These are phyloP conservation scores for Xylocopa sonorina DNA, from an alignment of 1,140 invertebrate species.

Conservation along the genomic window DNA sequence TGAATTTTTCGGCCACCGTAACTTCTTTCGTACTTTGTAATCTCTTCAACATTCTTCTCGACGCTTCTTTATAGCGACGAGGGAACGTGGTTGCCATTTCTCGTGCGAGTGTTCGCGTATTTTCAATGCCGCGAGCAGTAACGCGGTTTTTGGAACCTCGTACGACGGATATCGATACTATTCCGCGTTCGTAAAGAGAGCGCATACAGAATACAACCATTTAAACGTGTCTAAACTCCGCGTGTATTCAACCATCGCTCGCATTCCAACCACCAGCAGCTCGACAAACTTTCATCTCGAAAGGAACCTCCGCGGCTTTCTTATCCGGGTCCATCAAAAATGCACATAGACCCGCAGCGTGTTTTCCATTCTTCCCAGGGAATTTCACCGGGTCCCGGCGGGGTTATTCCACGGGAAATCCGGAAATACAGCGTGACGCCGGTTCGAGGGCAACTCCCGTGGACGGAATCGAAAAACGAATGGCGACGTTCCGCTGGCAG, in stretches of 20 bases:
- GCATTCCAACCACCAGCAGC: background rate
- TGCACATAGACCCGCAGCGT: slow-evolving; percentile 5
- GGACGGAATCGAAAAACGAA: slow-evolving; percentile 41
- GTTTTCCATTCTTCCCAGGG: slow-evolving; percentile 2
- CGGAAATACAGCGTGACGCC: background rate
- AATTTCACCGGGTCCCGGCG: slow-evolving; percentile 4
- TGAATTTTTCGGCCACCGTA: too few relatives aligned
- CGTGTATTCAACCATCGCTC: background rate
- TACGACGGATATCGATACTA: too few relatives aligned
- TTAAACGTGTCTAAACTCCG: background rate
- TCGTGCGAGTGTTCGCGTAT: too few relatives aligned
- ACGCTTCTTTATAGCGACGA: too few relatives aligned
- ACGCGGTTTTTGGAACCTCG: too few relatives aligned
- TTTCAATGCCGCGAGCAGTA: too few relatives aligned
- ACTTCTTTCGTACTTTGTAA: too few relatives aligned
- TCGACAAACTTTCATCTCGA: background rate
- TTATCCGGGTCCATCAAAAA: background rate
- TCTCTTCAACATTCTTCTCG: too few relatives aligned
- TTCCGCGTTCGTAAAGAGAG: too few relatives aligned
- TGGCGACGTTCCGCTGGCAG: slow-evolving; percentile 32
- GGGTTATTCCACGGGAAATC: slow-evolving; percentile 3
- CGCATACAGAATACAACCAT: too few relatives aligned
- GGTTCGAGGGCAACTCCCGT: background rate
- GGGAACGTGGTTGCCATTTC: too few relatives aligned
- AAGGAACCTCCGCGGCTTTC: background rate